phyloP scores from a whole-genome alignment of 2,888 invertebrate species.

The Cynaeus angustus region DNA sequence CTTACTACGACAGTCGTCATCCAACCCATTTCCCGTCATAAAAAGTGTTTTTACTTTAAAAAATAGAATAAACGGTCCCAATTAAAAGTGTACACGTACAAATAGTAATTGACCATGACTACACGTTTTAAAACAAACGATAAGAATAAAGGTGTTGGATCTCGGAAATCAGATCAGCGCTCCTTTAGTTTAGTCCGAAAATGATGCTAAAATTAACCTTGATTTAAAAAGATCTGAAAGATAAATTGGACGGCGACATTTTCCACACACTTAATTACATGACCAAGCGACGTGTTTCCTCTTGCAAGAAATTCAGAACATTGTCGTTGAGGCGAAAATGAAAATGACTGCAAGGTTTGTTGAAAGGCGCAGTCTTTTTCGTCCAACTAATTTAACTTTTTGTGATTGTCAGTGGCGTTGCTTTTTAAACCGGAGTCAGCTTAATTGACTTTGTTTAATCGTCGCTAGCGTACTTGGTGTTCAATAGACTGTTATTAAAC shows the following conservation, averaged over 20 bases:
- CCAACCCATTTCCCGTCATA: too few relatives aligned
- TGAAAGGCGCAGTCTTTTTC: slow-evolving; percentile 5
- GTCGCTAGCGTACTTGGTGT: slow-evolving; percentile 12
- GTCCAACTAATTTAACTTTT: slow-evolving; percentile 43
- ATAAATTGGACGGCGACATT: background rate
- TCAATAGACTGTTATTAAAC: background rate
- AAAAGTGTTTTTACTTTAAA: too few relatives aligned
- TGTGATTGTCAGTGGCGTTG: slow-evolving; percentile 34
- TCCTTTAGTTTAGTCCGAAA: background rate
- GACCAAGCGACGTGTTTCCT: background rate
- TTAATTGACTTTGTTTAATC: slow-evolving; percentile 39
- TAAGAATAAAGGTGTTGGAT: too few relatives aligned
- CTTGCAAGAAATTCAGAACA: background rate
- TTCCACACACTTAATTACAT: background rate
- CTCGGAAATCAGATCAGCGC: too few relatives aligned
- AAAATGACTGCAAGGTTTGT: slow-evolving; percentile 5
- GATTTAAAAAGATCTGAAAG: background rate
- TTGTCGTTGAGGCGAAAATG: slow-evolving; percentile 26
- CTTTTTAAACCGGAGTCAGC: slow-evolving; percentile 34
- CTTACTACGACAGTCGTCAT: too few relatives aligned
- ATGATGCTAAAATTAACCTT: too few relatives aligned
- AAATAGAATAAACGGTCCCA: too few relatives aligned
- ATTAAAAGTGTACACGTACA: too few relatives aligned
- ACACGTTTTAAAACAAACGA: too few relatives aligned
- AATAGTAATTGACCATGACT: too few relatives aligned